Evolutionary conservation across 2,888 invertebrate species (phyloP).

Genomic region (Ornithoptera priamus): DNA sequence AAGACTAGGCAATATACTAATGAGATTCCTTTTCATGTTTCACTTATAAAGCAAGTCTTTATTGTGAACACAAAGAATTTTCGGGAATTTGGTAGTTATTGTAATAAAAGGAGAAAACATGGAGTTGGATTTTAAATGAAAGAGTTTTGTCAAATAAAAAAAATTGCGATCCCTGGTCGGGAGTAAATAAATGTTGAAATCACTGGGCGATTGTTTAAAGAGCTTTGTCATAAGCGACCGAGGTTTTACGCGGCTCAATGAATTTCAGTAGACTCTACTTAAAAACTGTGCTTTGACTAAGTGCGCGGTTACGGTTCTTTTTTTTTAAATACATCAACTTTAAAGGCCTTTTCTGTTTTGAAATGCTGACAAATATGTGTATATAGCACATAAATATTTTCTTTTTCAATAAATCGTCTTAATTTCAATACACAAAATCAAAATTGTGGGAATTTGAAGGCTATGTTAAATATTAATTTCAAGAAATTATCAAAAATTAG

Average conservation of each 20-base stretch:
- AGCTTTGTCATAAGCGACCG: slow-evolving; percentile 47
- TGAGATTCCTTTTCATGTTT: background rate
- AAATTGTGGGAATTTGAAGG: too few relatives aligned
- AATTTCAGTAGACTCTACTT: slow-evolving; percentile 34
- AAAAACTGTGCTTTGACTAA: slow-evolving; percentile 25
- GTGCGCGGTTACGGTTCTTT: slow-evolving; percentile 21
- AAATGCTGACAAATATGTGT: background rate
- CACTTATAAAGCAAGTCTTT: background rate
- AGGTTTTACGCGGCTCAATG: slow-evolving; percentile 53
- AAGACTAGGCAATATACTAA: background rate
- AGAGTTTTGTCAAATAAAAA: slow-evolving; percentile 23
- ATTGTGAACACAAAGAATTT: slow-evolving; percentile 34
- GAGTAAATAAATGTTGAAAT: slow-evolving; percentile 53
- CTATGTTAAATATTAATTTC: too few relatives aligned
- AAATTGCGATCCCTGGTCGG: slow-evolving; percentile 40
- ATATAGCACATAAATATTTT: background rate
- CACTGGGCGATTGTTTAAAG: slow-evolving; percentile 51
- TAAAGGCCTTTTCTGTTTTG: slow-evolving; percentile 38
- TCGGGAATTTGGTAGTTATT: slow-evolving; percentile 54
- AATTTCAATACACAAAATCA: too few relatives aligned
- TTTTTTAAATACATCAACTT: slow-evolving; percentile 32
- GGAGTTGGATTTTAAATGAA: slow-evolving; percentile 36
- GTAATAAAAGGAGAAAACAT: slow-evolving; percentile 57
- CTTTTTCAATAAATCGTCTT: too few relatives aligned
- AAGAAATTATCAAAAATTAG: too few relatives aligned